Evolutionary conservation across 2,888 invertebrate species (phyloP).

Genomic region (Leucozona laternaria): DNA sequence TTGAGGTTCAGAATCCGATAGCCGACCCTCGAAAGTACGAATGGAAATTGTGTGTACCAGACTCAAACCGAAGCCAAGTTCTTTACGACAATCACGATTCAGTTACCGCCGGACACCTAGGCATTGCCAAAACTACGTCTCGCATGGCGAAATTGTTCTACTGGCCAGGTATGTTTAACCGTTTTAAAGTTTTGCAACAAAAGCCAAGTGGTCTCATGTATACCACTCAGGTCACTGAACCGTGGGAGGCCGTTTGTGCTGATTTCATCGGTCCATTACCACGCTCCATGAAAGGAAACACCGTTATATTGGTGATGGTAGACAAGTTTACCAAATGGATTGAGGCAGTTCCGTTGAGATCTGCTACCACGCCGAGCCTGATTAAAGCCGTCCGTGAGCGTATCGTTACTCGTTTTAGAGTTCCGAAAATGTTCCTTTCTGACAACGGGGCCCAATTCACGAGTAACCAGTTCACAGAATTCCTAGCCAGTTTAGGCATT

Average conservation of each 20-base stretch:
- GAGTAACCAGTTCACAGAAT: neutral
- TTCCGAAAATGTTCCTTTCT: too few species aligned
- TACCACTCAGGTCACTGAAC: neutral
- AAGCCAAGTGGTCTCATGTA: neutral
- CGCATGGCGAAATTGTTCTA: too few species aligned
- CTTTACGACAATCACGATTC: too few species aligned
- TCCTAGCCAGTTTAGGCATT: neutral
- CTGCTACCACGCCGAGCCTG: neutral
- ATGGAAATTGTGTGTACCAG: too few species aligned
- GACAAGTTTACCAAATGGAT: constrained; percentile 60
- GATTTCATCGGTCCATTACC: neutral
- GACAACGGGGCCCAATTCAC: constrained; percentile 1
- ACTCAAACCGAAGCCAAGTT: too few species aligned
- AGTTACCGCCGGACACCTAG: too few species aligned
- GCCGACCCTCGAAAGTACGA: too few species aligned
- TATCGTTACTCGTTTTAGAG: neutral
- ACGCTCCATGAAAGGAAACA: neutral
- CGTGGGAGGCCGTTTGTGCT: neutral
- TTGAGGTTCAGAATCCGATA: too few species aligned
- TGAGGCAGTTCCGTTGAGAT: constrained; percentile 16
- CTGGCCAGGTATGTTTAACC: neutral
- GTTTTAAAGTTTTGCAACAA: neutral
- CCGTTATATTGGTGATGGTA: constrained; percentile 30
- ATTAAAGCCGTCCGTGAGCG: too few species aligned
- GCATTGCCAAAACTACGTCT: too few species aligned